Percentiles rank a stretch among this genome's conserved stretches.
These are phyloP conservation scores for Aphidius gifuensis DNA, from an alignment of 1,140 invertebrate genomes.

Conservation along the genomic window DNA sequence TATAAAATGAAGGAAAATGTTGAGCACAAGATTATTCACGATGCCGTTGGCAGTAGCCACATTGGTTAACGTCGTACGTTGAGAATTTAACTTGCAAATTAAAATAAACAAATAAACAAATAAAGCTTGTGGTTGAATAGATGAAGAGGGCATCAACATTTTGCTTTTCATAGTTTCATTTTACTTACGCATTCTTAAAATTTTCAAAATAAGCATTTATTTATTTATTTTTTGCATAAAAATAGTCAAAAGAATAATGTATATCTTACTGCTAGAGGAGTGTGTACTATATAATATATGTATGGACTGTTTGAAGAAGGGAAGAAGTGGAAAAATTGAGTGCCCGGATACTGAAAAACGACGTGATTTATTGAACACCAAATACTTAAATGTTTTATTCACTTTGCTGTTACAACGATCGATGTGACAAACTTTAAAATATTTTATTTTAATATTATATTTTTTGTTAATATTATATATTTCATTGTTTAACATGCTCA, in stretches of 20 bases:
- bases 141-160: slow-evolving; percentile 13
- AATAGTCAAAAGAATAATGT: slow-evolving; percentile 13
- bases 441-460: too few relatives aligned
- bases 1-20: too few relatives aligned
- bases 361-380: slow-evolving; percentile 5
- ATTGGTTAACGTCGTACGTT: slow-evolving; percentile 13
- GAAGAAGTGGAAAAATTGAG: slow-evolving; percentile 9
- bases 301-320: slow-evolving; percentile 26
- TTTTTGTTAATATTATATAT: too few relatives aligned
- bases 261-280: slow-evolving; percentile 6
- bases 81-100: slow-evolving; percentile 21
- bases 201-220: background rate
- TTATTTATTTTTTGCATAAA: background rate
- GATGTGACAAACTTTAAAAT: background rate
- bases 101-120: too few relatives aligned
- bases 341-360: background rate
- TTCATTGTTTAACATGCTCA: too few relatives aligned
- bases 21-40: background rate
- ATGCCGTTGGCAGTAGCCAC: slow-evolving; percentile 4
- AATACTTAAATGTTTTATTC: slow-evolving; percentile 2
- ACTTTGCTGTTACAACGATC: background rate
- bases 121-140: background rate
- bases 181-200: slow-evolving; percentile 20
- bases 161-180: slow-evolving; percentile 8
- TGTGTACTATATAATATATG: slow-evolving; percentile 4